phyloP scores from a whole-genome alignment of 2,888 invertebrate species.

The Drosophila quasianomalipes region DNA sequence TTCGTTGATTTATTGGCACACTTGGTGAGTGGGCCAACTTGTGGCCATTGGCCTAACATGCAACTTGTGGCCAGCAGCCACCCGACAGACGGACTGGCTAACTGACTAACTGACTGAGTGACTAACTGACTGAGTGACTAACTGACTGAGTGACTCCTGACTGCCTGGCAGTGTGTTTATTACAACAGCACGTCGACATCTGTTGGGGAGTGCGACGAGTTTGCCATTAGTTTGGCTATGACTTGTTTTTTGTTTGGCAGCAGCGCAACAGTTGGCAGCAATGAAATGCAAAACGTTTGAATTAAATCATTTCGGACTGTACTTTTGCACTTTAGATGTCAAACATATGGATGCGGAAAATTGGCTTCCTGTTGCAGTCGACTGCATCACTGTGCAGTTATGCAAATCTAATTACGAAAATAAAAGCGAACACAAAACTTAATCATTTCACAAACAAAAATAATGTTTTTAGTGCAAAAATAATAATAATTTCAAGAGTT shows the following conservation, averaged over 20 bases:
- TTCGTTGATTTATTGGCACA: conserved; percentile 79
- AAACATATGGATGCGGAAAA: conserved; percentile 36
- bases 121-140: conserved; percentile 11
- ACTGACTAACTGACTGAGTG: conserved; percentile 12
- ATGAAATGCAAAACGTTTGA: conserved; percentile 17
- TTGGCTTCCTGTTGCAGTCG: conserved; percentile 2
- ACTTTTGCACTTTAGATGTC: conserved; percentile 32
- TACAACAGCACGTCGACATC: conserved; percentile 44
- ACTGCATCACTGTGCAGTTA: conserved; percentile 15
- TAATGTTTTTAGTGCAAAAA: background rate
- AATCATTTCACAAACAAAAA: background rate
- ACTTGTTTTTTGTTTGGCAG: background rate
- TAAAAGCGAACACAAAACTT: background rate
- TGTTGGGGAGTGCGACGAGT: conserved; percentile 14
- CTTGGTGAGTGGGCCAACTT: conserved; percentile 68
- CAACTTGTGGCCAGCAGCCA: conserved; percentile 20
- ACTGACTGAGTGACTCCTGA: conserved; percentile 16
- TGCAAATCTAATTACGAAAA: conserved; percentile 19
- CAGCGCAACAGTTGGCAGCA: conserved; percentile 53
- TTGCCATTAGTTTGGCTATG: conserved; percentile 1
- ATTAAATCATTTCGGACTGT: conserved; percentile 15
- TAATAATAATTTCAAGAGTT: background rate
- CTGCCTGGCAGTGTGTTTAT: conserved; percentile 33
- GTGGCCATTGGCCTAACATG: conserved; percentile 40
- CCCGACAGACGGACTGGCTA: background rate